Conservation (phyloP, 2,797 vertebrate genomes). For the Cynodonichthys magdalenae region DNA sequence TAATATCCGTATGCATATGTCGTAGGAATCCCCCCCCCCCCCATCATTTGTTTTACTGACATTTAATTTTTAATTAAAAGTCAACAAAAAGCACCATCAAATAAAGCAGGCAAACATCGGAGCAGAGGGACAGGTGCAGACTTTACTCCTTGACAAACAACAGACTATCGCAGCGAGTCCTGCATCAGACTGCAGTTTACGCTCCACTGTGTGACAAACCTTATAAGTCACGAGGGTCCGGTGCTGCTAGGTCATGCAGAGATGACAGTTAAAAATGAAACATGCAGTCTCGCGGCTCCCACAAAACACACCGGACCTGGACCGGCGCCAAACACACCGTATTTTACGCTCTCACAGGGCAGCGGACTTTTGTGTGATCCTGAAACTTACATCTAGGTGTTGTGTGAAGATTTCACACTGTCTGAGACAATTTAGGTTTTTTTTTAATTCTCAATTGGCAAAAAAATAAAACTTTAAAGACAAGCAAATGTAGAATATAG, state of each 20-base stretch:
- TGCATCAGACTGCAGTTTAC: conserved; percentile 53
- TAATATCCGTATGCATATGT: conserved; percentile 14
- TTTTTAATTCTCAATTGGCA: neutral
- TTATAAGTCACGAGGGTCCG: conserved; percentile 52
- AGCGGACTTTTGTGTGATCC: conserved; percentile 12
- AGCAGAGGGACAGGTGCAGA: conserved; percentile 46
- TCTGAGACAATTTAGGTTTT: conserved; percentile 1
- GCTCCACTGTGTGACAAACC: conserved; percentile 55
- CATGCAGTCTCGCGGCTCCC: conserved; percentile 32
- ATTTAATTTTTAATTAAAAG: conserved; percentile 23
- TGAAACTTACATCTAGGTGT: conserved; percentile 14
- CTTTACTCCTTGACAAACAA: conserved; percentile 49
- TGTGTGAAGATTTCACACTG: neutral
- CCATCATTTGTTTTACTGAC: conserved; percentile 10
- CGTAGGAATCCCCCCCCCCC: neutral
- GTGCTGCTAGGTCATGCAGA: conserved; percentile 56
- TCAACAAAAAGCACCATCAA: conserved; percentile 33
- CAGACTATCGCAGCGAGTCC: conserved; percentile 53
- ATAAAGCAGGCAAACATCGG: conserved; percentile 22
- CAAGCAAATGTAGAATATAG: too few species aligned
- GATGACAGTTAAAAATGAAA: conserved; percentile 62
- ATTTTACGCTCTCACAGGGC: conserved; percentile 19
- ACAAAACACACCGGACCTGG: conserved; percentile 40
- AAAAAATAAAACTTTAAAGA: neutral
- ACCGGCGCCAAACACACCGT: conserved; percentile 35